Evolutionary conservation across 2,888 invertebrate genomes (phyloP).

Genomic region (Platycnemis pennipes): DNA sequence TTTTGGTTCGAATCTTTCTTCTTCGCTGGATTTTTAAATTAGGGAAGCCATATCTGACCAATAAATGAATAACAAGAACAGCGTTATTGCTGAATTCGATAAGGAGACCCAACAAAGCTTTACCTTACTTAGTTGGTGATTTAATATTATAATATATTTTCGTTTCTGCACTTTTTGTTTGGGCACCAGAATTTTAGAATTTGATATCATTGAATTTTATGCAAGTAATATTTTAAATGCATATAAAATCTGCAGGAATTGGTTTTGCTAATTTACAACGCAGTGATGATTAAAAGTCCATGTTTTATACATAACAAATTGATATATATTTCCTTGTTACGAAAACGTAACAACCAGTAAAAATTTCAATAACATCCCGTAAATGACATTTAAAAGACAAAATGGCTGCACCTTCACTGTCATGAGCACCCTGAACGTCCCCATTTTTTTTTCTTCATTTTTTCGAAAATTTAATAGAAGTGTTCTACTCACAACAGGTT

Average conservation of each 20-base stretch:
- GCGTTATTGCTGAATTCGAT: background rate
- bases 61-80: background rate
- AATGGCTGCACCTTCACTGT: background rate
- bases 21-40: too few species aligned
- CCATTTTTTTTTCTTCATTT: background rate
- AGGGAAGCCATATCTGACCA: too few species aligned
- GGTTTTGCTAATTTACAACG: background rate
- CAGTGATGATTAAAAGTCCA: background rate
- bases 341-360: background rate
- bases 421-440: background rate
- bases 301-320: background rate
- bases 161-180: background rate
- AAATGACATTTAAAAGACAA: background rate
- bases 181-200: background rate
- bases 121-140: background rate
- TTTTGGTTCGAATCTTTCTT: background rate
- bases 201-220: background rate
- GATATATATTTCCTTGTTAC: background rate
- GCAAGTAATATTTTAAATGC: background rate
- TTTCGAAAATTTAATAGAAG: background rate
- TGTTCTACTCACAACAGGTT: background rate
- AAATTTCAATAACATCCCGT: background rate
- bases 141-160: background rate
- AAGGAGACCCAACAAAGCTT: background rate
- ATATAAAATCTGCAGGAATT: too few species aligned